A percentile compares a stretch with the other conserved stretches of the same genome.
phyloP scores from a whole-genome alignment of 2,888 invertebrate species.

The Lingula anatina region DNA sequence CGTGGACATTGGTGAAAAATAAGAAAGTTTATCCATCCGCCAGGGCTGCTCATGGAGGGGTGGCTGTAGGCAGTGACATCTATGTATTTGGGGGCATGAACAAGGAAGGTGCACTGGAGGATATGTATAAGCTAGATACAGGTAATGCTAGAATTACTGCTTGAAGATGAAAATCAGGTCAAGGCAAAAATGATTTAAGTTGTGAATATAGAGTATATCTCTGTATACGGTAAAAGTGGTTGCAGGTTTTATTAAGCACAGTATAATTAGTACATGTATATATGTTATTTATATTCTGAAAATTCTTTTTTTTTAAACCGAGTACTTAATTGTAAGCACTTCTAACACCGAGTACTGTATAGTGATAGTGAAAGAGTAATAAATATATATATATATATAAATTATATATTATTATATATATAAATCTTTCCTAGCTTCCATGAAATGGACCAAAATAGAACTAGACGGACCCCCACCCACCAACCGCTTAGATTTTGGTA shows the following conservation, averaged over 20 bases:
- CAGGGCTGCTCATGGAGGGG: conserved; percentile 45
- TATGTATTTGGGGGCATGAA: conserved; percentile 51
- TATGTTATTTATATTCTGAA: too few relatives aligned
- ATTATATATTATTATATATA: not conserved
- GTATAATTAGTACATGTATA: too few relatives aligned
- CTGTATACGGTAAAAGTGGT: not conserved
- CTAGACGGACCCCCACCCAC: conserved; percentile 43
- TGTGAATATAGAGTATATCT: not conserved
- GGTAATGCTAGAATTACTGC: conserved; percentile 19
- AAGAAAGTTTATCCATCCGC: conserved; percentile 36
- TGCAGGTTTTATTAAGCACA: too few relatives aligned
- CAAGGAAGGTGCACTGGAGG: conserved; percentile 46
- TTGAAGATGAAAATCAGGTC: too few relatives aligned
- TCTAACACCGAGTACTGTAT: too few relatives aligned
- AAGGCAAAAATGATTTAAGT: too few relatives aligned
- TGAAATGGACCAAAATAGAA: conserved; percentile 35
- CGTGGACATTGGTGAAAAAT: conserved; percentile 37
- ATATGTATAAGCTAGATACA: conserved; percentile 41
- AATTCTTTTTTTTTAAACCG: too few relatives aligned
- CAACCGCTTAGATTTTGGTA: conserved; percentile 45
- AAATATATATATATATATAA: not conserved
- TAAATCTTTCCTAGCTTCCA: conserved; percentile 18
- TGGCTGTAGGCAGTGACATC: conserved; percentile 26
- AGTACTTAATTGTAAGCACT: too few relatives aligned
- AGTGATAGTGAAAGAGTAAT: not conserved